Evolutionary conservation across 37 sponge, comb jelly and placozoan species (phyloP), one percentile per base, ranked within the genome.

Genomic region (Ianthella basta): DNA sequence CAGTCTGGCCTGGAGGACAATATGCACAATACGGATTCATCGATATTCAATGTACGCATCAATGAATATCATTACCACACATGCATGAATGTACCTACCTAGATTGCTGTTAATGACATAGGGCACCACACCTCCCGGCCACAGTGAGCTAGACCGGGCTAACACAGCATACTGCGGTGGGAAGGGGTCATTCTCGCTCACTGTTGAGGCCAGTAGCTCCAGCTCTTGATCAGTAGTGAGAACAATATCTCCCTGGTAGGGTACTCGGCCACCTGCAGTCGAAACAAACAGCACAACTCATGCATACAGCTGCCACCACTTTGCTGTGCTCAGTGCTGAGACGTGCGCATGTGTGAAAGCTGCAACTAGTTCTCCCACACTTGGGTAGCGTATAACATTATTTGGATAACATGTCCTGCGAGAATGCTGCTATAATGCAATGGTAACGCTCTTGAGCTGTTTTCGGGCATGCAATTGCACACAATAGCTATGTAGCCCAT

Each of bases 231-330:
- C 90, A 29, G 87, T 61, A 29, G 93, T 92, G 4, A 92, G 54
- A 25, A 84, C 55, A 56, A 92, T 92, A 69, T 92, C 93, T 12
- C 87, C 93, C 15, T 75, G 88, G 29, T 55, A 79, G 15, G 37
- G 33, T 20, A 20, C 50, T 56, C 19, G 59, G 38, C 6, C 41
- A 1, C 34, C 84, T 29, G 74, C 30, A 14, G 33, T 6, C 4
- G 27, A 15, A 16, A 64, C 66, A 27, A 3, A 34, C 66, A 64
- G 29, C 23, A 12, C 23, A n/a, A 64, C 23, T 29, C 66, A 64
- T 30, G 23, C 66, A 64, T 30, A 64, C 66, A 64, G 23, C 66
- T 64, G 4, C 4, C 1, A 15, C 34, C 34, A 34, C 34, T n/a
- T 30, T 69, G 4, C 35, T 69, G 70, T 4, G 35, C 70, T 44